These are phyloP conservation scores for Pentalonia nigronervosa DNA, from an alignment of 1,140 invertebrate species.

Conservation along the genomic window DNA sequence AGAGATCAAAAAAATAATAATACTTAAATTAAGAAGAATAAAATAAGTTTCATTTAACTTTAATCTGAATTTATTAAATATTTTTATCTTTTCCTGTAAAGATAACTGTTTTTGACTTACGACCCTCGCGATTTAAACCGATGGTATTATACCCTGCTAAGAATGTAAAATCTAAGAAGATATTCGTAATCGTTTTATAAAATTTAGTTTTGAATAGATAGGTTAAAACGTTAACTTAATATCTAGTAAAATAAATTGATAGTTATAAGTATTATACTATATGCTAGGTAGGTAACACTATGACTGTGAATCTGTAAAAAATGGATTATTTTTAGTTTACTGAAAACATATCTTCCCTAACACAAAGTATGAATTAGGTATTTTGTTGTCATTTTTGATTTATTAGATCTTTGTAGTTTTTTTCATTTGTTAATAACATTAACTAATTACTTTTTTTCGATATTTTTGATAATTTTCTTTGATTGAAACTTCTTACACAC, in stretches of 20 bases:
- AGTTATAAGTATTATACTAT: neutral
- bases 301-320: neutral
- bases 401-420: neutral
- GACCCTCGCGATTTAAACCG: neutral
- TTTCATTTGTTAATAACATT: too few relatives aligned
- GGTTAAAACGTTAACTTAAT: neutral
- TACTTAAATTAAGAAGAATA: neutral
- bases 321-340: neutral
- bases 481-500: neutral
- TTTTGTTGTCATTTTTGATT: neutral
- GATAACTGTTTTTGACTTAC: neutral
- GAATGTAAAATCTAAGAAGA: neutral
- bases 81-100: neutral
- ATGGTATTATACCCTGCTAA: neutral
- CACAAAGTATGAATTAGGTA: neutral
- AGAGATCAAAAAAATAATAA: too few relatives aligned
- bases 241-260: neutral
- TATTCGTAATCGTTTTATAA: neutral
- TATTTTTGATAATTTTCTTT: neutral
- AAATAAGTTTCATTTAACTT: neutral
- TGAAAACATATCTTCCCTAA: neutral
- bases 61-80: neutral
- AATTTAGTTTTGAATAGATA: neutral
- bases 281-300: neutral
- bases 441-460: rapidly evolving